These are phyloP conservation scores for Xiphorhynchus elegans DNA, from an alignment of 2,113 vertebrate species.

Conservation along the genomic window DNA sequence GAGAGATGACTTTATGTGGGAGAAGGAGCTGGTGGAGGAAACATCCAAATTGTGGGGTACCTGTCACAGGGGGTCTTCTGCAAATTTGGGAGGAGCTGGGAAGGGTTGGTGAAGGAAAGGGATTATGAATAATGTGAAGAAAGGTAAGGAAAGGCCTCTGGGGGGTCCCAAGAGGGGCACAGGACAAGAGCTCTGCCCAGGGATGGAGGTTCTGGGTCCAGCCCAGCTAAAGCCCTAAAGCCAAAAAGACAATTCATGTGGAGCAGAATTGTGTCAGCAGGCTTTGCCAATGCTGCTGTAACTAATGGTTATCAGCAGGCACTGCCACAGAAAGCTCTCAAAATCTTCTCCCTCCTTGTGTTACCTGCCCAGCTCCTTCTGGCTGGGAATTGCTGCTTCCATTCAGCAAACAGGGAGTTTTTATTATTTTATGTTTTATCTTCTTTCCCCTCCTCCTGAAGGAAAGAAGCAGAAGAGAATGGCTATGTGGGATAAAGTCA, in stretches of 20 bases:
- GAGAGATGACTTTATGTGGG: neutral
- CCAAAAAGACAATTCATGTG: neutral
- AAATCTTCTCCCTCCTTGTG: neutral
- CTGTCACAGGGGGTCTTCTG: neutral
- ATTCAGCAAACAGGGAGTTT: neutral
- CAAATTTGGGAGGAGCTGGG: neutral
- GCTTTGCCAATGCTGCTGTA: neutral
- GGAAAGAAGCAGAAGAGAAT: neutral
- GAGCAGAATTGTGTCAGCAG: neutral
- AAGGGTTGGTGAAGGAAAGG: neutral
- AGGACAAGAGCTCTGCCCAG: neutral
- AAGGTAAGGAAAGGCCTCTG: accelerated
- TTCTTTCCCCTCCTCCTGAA: neutral
- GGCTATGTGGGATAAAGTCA: neutral
- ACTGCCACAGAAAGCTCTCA: neutral
- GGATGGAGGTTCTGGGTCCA: neutral
- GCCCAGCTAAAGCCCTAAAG: neutral
- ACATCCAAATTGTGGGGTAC: neutral
- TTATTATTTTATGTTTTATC: neutral
- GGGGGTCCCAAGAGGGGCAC: neutral
- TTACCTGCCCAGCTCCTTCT: neutral
- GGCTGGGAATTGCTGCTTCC: neutral
- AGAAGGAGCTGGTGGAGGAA: neutral
- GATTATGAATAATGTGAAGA: neutral
- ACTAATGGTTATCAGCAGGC: neutral